Conservation (phyloP, 2,797 vertebrate genomes). For the Eulemur rubriventer region DNA sequence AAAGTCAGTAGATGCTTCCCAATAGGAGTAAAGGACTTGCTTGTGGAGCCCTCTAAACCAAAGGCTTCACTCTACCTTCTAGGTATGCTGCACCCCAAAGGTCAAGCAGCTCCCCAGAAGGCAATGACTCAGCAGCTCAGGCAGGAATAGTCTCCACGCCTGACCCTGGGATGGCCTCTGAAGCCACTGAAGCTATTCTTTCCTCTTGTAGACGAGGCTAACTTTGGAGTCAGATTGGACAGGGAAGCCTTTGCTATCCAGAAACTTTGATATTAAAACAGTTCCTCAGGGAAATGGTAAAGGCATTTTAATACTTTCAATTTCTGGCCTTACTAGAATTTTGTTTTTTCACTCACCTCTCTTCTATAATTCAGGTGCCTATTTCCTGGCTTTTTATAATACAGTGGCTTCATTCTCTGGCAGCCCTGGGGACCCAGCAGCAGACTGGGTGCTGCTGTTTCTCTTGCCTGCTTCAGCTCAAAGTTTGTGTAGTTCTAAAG, state of each 20-base stretch:
- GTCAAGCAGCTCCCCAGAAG: slow-evolving; percentile 35
- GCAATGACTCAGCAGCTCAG: slow-evolving; percentile 66
- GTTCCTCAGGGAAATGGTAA: slow-evolving; percentile 46
- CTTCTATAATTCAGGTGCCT: slow-evolving; percentile 33
- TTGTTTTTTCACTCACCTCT: neutral
- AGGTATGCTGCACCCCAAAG: slow-evolving; percentile 42
- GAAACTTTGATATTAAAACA: slow-evolving; percentile 50
- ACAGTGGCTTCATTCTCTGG: neutral
- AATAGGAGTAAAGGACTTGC: neutral
- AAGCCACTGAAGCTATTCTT: slow-evolving; percentile 60
- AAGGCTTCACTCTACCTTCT: slow-evolving; percentile 52
- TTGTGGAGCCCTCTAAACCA: neutral
- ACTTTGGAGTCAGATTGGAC: slow-evolving; percentile 58
- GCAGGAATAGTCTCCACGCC: slow-evolving; percentile 41
- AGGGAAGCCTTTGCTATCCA: neutral
- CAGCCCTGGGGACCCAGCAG: neutral
- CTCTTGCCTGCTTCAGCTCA: neutral
- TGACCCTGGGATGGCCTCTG: slow-evolving; percentile 55
- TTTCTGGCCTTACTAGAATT: neutral
- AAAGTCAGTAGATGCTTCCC: neutral
- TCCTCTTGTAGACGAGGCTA: slow-evolving; percentile 53
- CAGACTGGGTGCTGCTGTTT: neutral
- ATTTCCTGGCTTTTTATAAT: neutral
- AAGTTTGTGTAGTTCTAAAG: slow-evolving; percentile 43
- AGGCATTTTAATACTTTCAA: slow-evolving; percentile 10